Evolutionary conservation across 1,140 invertebrate genomes (phyloP).

Genomic region (Muscidifurax raptorellus): DNA sequence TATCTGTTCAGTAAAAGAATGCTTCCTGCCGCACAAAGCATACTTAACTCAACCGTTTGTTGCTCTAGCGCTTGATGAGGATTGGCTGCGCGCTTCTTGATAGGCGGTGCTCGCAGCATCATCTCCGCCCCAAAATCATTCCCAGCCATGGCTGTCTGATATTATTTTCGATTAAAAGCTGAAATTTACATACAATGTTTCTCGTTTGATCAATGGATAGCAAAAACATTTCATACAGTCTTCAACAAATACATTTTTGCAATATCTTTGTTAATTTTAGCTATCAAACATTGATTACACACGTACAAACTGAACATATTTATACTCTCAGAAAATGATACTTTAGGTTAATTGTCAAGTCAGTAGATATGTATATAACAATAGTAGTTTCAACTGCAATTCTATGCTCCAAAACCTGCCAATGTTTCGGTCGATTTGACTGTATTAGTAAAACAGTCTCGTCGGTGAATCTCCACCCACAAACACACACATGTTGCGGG

Average conservation of each 20-base stretch:
- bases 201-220: background rate
- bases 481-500: constrained; percentile 46
- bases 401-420: background rate
- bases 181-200: background rate
- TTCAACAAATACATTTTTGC: background rate
- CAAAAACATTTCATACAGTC: background rate
- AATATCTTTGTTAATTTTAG: no score
- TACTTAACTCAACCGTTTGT: constrained; percentile 33
- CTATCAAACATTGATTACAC: no score
- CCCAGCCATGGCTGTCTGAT: constrained; percentile 65
- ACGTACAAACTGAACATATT: no score
- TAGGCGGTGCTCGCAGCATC: constrained; percentile 65
- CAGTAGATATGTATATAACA: background rate
- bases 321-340: constrained; percentile 45
- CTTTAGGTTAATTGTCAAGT: background rate
- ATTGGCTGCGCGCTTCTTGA: constrained; percentile 63
- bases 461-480: constrained; percentile 56
- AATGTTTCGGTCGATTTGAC: constrained; percentile 11
- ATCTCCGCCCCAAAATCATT: constrained; percentile 67
- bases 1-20: background rate
- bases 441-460: constrained; percentile 63
- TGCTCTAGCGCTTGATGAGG: constrained; percentile 34
- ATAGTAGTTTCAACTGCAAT: background rate
- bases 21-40: background rate
- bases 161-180: constrained; percentile 45